Percentiles rank a stretch among this genome's conserved stretches.
Evolutionary conservation across 2,797 vertebrate species (phyloP).

Genomic region (Clarias fuscus): DNA sequence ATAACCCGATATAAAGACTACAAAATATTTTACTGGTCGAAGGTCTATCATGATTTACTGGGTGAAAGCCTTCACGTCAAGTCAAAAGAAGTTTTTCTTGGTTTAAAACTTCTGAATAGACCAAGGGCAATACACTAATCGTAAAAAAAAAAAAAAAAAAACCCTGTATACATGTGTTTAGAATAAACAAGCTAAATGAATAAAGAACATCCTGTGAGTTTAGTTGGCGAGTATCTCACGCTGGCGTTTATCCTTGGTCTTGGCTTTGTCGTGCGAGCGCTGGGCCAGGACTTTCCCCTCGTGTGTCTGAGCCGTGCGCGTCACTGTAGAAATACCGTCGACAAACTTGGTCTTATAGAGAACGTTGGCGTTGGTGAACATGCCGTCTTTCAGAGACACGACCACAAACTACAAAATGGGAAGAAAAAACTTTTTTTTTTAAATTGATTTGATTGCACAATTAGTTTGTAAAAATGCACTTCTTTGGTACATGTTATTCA

Average conservation of each 20-base stretch:
- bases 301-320: conserved; percentile 76
- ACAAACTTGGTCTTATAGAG: conserved; percentile 94
- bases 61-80: not conserved
- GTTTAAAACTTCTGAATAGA: not conserved
- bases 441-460: too few species aligned
- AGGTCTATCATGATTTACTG: not conserved
- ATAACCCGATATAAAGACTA: not conserved
- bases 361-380: conserved; percentile 97
- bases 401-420: conserved; percentile 84
- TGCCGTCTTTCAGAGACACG: conserved; percentile 96
- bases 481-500: not conserved
- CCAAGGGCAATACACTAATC: not conserved
- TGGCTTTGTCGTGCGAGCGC: conserved; percentile 70
- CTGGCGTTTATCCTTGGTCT: conserved; percentile 64
- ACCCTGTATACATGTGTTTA: not conserved
- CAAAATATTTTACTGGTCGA: not conserved
- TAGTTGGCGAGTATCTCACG: conserved; percentile 57
- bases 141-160: not conserved
- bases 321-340: conserved; percentile 88
- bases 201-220: not conserved
- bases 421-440: not conserved
- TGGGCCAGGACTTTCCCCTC: conserved; percentile 57
- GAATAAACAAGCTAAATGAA: not conserved
- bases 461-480: too few species aligned
- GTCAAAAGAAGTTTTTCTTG: too few species aligned